A percentile compares a stretch with the other conserved stretches of the same genome.
phyloP scores from a whole-genome alignment of 2,888 invertebrate species.

The Steromphala cineraria region DNA sequence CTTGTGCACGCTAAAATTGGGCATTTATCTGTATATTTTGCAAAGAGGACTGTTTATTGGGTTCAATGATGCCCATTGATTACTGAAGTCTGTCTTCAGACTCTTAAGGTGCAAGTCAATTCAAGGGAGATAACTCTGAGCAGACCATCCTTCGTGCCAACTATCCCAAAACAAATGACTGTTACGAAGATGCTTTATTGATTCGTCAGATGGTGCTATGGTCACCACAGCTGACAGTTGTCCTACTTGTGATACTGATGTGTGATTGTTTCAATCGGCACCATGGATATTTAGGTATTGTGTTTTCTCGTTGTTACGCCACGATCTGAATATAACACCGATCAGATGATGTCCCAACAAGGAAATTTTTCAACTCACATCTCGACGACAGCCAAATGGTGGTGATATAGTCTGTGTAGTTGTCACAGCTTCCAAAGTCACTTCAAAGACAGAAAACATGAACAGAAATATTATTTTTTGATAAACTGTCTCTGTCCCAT shows the following conservation, averaged over 20 bases:
- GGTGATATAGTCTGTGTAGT: background rate
- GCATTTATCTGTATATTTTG: conserved; percentile 17
- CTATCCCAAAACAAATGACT: background rate
- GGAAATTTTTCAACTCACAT: background rate
- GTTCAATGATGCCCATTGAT: too few species aligned
- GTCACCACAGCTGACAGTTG: background rate
- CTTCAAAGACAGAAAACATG: too few species aligned
- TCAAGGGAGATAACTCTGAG: background rate
- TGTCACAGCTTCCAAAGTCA: too few species aligned
- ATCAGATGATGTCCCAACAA: background rate
- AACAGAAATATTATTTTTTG: too few species aligned
- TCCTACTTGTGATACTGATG: background rate
- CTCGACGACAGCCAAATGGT: background rate
- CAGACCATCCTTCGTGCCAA: conserved; percentile 2
- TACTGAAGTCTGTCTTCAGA: too few species aligned
- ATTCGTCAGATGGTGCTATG: background rate
- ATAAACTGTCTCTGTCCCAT: too few species aligned
- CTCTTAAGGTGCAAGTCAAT: background rate
- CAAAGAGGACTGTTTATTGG: background rate
- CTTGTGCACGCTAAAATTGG: background rate
- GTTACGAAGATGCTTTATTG: background rate
- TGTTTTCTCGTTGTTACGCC: background rate
- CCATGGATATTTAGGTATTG: background rate
- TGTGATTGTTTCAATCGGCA: background rate
- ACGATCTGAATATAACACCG: too few species aligned